phyloP scores from a whole-genome alignment of 2,797 vertebrate genomes.

The Rhinophrynus dorsalis region DNA sequence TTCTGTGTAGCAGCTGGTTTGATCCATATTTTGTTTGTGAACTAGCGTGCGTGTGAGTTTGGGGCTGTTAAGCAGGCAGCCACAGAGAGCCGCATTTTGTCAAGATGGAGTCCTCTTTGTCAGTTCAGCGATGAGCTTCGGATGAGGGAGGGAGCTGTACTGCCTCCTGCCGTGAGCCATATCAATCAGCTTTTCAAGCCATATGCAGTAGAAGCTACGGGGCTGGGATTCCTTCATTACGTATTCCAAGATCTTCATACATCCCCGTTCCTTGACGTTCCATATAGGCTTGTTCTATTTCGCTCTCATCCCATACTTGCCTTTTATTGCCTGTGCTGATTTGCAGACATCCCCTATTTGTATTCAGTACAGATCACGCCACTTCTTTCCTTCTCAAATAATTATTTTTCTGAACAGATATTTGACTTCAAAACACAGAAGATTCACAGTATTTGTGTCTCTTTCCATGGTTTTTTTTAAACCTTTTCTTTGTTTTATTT shows the following conservation, averaged over 20 bases:
- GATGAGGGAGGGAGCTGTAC: conserved; percentile 2
- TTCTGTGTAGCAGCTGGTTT: no score
- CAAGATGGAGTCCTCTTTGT: conserved; percentile 28
- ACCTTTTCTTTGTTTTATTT: not conserved
- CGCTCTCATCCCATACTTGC: not conserved
- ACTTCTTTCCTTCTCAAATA: not conserved
- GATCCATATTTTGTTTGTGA: no score
- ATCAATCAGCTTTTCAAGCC: conserved; percentile 22
- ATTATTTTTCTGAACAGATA: not conserved
- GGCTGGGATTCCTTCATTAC: conserved; percentile 18
- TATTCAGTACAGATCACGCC: not conserved
- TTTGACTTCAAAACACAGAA: not conserved
- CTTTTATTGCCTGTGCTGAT: not conserved
- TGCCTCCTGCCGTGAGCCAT: conserved; percentile 24
- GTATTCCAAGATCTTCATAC: conserved; percentile 6
- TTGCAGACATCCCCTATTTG: not conserved
- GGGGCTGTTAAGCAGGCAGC: not conserved
- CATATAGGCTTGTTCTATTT: not conserved
- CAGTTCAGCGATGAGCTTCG: not conserved
- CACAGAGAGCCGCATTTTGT: not conserved
- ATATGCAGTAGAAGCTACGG: conserved; percentile 18
- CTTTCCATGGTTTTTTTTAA: not conserved
- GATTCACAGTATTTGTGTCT: not conserved
- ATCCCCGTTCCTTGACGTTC: not conserved
- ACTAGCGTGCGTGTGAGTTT: no score